A percentile compares a stretch with the other conserved stretches of the same genome.
Evolutionary conservation across 1,140 invertebrate species (phyloP).

Genomic region (Mylabris phalerata): DNA sequence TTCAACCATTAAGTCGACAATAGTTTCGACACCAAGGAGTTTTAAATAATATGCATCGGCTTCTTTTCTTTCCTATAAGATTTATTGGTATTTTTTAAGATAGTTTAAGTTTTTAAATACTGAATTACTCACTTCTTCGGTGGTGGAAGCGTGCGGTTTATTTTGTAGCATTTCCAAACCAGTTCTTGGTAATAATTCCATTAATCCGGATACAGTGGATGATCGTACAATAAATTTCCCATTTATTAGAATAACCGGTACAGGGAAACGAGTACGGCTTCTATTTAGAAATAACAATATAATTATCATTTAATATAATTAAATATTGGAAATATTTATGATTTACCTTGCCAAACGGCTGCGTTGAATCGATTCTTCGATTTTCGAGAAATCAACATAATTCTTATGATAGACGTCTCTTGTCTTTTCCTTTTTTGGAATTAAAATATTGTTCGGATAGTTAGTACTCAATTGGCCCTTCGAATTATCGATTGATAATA

Average conservation of each 20-base stretch:
- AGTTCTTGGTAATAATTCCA: slow-evolving; percentile 57
- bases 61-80: too few relatives aligned
- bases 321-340: background rate
- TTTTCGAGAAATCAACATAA: slow-evolving; percentile 50
- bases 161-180: slow-evolving; percentile 55
- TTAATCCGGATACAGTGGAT: slow-evolving; percentile 54
- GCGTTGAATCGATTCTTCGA: slow-evolving; percentile 56
- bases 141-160: background rate
- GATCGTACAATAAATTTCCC: slow-evolving; percentile 68
- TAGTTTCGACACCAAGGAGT: slow-evolving; percentile 64
- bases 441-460: slow-evolving; percentile 64
- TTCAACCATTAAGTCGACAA: slow-evolving; percentile 83
- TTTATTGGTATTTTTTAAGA: too few relatives aligned
- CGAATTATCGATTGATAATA: slow-evolving; percentile 56
- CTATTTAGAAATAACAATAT: slow-evolving; percentile 31
- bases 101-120: too few relatives aligned
- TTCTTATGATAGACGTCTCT: slow-evolving; percentile 50
- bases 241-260: slow-evolving; percentile 72
- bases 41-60: slow-evolving; percentile 67
- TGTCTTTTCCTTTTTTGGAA: slow-evolving; percentile 57
- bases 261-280: slow-evolving; percentile 69
- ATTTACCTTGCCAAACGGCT: slow-evolving; percentile 49
- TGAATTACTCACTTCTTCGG: too few relatives aligned
- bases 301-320: too few relatives aligned
- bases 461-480: slow-evolving; percentile 66